Evolutionary conservation across 2,113 vertebrate genomes (phyloP).

Genomic region (Glareola pratincola): DNA sequence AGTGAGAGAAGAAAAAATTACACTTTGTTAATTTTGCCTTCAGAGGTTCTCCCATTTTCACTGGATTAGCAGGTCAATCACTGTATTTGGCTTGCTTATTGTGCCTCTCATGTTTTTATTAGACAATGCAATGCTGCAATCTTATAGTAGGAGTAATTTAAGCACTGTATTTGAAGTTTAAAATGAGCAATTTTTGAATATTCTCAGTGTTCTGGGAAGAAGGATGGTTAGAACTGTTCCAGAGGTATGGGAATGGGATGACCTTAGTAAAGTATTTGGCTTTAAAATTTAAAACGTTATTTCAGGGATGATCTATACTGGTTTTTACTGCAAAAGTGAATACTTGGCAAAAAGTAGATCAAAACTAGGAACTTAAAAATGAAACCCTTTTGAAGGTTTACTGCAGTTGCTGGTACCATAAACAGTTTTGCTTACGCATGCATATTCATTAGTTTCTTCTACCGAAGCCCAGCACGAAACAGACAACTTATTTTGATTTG

Average conservation of each 20-base stretch:
- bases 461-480: not conserved
- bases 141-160: not conserved
- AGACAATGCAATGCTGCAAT: not conserved
- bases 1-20: not conserved
- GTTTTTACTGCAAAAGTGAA: not conserved
- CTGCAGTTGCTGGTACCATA: not conserved
- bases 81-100: not conserved
- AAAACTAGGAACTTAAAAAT: not conserved
- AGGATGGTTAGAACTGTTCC: not conserved
- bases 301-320: not conserved
- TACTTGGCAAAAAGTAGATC: not conserved
- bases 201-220: not conserved
- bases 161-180: not conserved
- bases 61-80: not conserved
- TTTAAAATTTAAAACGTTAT: not conserved
- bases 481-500: not conserved
- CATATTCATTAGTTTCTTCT: not conserved
- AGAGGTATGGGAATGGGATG: not conserved
- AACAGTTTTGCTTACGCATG: not conserved
- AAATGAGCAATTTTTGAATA: not conserved
- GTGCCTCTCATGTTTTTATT: not conserved
- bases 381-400: not conserved
- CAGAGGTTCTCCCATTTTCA: not conserved
- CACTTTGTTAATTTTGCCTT: not conserved
- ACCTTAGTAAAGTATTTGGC: not conserved